A percentile compares a stretch with the other conserved stretches of the same genome.
Conservation (phyloP, 1,140 invertebrate species). For the Zelostemma sp. region DNA sequence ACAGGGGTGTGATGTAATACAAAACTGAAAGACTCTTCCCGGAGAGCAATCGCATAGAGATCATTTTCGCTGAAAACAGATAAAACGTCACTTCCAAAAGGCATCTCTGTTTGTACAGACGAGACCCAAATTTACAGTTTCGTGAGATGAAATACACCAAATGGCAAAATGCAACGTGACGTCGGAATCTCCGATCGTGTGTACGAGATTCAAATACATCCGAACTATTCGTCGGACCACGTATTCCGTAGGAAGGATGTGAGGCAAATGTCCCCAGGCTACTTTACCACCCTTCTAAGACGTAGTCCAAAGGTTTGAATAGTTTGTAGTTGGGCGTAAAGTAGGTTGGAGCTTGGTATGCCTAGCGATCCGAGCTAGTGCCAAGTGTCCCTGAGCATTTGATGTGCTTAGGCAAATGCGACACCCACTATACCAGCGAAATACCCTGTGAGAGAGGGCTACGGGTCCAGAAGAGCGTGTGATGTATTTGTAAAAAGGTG, state of each 20-base stretch:
- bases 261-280: conserved; percentile 41
- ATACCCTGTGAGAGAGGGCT: conserved; percentile 27
- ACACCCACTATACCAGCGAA: conserved; percentile 57
- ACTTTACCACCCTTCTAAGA: conserved; percentile 41
- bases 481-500: conserved; percentile 72
- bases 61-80: not conserved
- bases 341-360: conserved; percentile 36
- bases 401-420: conserved; percentile 65
- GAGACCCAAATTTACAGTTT: no score
- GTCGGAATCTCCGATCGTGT: conserved; percentile 24
- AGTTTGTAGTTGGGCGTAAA: conserved; percentile 31
- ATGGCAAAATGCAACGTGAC: no score
- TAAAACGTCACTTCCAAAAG: not conserved
- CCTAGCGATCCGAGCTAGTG: conserved; percentile 52
- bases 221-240: conserved; percentile 24
- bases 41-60: conserved; percentile 28
- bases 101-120: not conserved
- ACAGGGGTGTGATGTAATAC: conserved; percentile 45
- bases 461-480: conserved; percentile 62
- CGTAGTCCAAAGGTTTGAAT: conserved; percentile 12
- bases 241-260: conserved; percentile 28
- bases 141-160: no score
- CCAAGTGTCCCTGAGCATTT: conserved; percentile 60
- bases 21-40: conserved; percentile 22
- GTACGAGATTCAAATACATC: conserved; percentile 18